A percentile compares a stretch with the other conserved stretches of the same genome.
Conservation (phyloP, 2,888 invertebrate species). For the Limnephilus lunatus region DNA sequence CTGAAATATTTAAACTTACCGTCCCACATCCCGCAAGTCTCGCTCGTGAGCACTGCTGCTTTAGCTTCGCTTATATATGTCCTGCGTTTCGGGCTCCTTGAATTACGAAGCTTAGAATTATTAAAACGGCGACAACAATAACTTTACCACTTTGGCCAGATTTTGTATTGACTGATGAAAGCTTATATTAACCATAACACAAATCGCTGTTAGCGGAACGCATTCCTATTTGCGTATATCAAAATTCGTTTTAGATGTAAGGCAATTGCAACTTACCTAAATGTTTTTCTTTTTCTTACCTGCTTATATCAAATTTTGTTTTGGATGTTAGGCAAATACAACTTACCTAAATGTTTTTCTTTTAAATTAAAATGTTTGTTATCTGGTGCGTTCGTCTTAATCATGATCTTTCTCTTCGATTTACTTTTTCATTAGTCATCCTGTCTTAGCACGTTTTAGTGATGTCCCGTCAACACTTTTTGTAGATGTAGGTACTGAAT, state of each 20-base stretch:
- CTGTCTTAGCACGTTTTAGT: neutral
- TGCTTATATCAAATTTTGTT: too few species aligned
- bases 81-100: neutral
- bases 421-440: neutral
- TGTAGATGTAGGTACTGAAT: neutral
- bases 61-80: neutral
- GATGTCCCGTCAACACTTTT: neutral
- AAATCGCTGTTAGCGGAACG: neutral
- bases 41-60: constrained; percentile 9
- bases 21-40: neutral
- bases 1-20: constrained; percentile 16
- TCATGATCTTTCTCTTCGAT: neutral
- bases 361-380: too few species aligned
- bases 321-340: too few species aligned
- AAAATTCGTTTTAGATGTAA: too few species aligned
- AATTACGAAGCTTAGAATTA: neutral
- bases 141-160: neutral
- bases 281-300: too few species aligned
- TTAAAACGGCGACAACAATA: neutral
- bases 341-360: too few species aligned
- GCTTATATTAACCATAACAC: neutral
- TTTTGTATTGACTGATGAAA: neutral
- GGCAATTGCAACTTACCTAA: too few species aligned
- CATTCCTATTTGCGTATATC: too few species aligned
- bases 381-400: neutral